These are phyloP conservation scores for Leptocoma aspasia DNA, from an alignment of 2,113 vertebrate species.

Conservation along the genomic window DNA sequence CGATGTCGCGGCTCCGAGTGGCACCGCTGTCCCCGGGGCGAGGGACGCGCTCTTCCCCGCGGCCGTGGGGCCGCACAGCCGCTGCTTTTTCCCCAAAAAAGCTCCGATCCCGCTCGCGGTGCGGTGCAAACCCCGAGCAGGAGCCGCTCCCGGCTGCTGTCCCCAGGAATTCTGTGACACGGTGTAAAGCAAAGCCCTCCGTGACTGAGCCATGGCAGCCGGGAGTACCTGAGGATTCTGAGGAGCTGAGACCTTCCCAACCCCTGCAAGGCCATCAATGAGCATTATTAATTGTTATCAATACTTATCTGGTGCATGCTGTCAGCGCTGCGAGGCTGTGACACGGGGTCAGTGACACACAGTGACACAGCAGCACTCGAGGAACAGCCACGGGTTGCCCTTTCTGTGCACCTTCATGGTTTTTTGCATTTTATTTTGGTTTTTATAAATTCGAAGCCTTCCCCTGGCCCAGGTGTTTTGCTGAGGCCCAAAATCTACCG, in stretches of 20 bases:
- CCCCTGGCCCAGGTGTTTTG: neutral
- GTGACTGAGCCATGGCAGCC: accelerated
- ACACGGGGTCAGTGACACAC: neutral
- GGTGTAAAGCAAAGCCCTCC: neutral
- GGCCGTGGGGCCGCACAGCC: neutral
- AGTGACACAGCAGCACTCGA: neutral
- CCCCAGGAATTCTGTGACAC: accelerated
- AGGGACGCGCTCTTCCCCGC: neutral
- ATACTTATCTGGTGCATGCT: accelerated
- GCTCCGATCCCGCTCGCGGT: neutral
- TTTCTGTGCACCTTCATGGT: accelerated
- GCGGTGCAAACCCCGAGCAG: neutral
- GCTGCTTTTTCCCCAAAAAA: neutral
- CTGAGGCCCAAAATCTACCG: neutral
- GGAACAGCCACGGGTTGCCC: accelerated
- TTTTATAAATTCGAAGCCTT: neutral
- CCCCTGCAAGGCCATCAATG: neutral
- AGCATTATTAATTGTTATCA: neutral
- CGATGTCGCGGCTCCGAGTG: accelerated
- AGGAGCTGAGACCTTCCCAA: neutral
- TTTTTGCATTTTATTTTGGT: accelerated
- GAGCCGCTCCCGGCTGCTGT: accelerated
- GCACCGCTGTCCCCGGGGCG: accelerated
- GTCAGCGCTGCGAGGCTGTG: neutral
- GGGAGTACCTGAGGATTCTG: neutral